Evolutionary conservation across 2,888 invertebrate species (phyloP).

Genomic region (Diabrotica balteata): DNA sequence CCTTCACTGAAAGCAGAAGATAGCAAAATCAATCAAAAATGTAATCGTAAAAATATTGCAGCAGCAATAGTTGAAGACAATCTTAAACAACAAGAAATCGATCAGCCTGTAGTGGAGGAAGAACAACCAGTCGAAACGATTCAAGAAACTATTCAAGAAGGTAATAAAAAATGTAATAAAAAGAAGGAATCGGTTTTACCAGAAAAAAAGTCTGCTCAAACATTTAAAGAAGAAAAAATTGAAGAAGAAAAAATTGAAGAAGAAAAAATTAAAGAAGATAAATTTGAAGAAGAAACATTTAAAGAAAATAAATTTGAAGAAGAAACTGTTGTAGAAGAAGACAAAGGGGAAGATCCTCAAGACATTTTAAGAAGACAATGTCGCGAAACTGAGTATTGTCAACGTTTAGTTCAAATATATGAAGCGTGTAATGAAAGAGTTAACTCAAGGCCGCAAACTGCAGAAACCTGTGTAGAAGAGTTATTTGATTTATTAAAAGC

Average conservation of each 20-base stretch:
- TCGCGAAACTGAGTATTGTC: slow-evolving; percentile 67
- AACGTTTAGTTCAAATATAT: slow-evolving; percentile 70
- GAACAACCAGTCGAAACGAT: too few species aligned
- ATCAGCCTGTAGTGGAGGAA: too few species aligned
- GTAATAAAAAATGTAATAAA: too few species aligned
- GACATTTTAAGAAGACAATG: slow-evolving; percentile 76
- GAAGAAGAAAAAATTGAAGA: slow-evolving; percentile 33
- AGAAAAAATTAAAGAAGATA: not conserved
- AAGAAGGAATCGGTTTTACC: too few species aligned
- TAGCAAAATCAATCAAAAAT: too few species aligned
- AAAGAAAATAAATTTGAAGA: not conserved
- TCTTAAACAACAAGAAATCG: too few species aligned
- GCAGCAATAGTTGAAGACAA: too few species aligned
- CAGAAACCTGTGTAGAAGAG: slow-evolving; percentile 92
- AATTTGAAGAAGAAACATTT: not conserved
- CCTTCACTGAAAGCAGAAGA: too few species aligned
- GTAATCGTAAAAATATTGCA: too few species aligned
- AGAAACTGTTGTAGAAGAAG: slow-evolving; percentile 51
- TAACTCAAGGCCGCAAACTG: slow-evolving; percentile 79
- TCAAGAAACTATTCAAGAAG: too few species aligned
- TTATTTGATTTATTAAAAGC: slow-evolving; percentile 89
- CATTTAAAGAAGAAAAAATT: slow-evolving; percentile 69
- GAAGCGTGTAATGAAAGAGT: slow-evolving; percentile 90
- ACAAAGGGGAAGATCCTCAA: slow-evolving; percentile 83
- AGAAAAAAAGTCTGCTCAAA: slow-evolving; percentile 31